Conservation (phyloP, 2,888 invertebrate species). For the Galerucella calmariensis region DNA sequence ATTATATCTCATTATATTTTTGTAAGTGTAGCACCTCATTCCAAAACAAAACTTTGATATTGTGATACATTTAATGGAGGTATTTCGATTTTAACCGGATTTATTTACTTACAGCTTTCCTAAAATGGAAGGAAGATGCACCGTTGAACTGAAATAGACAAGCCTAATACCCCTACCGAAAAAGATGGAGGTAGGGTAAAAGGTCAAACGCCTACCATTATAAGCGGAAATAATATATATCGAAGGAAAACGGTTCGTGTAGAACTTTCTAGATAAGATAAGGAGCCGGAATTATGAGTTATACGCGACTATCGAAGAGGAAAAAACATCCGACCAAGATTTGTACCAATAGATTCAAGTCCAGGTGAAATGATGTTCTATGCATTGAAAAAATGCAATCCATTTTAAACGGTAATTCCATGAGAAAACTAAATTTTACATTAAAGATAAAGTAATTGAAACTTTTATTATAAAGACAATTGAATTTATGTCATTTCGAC, state of each 20-base stretch:
- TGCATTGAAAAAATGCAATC: too few relatives aligned
- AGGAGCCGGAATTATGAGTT: conserved; percentile 45
- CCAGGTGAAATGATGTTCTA: neutral
- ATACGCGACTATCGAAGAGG: conserved; percentile 26
- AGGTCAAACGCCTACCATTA: conserved; percentile 43
- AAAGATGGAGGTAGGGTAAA: conserved; percentile 23
- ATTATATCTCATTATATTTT: too few relatives aligned
- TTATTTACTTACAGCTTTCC: neutral
- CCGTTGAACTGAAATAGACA: conserved; percentile 31
- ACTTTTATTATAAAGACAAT: too few relatives aligned
- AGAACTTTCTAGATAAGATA: conserved; percentile 46
- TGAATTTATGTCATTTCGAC: too few relatives aligned
- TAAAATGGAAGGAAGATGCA: conserved; percentile 16
- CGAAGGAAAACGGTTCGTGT: conserved; percentile 41
- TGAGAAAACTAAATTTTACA: too few relatives aligned
- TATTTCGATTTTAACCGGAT: neutral
- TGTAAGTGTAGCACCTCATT: too few relatives aligned
- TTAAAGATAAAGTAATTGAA: too few relatives aligned
- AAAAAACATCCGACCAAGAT: conserved; percentile 16
- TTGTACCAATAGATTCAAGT: neutral
- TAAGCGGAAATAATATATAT: conserved; percentile 55
- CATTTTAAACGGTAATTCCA: too few relatives aligned
- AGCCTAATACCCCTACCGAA: neutral
- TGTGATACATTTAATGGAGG: too few relatives aligned
- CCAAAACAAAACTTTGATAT: too few relatives aligned